Conservation (phyloP, 2,888 invertebrate genomes). For the Cerastoderma edule region DNA sequence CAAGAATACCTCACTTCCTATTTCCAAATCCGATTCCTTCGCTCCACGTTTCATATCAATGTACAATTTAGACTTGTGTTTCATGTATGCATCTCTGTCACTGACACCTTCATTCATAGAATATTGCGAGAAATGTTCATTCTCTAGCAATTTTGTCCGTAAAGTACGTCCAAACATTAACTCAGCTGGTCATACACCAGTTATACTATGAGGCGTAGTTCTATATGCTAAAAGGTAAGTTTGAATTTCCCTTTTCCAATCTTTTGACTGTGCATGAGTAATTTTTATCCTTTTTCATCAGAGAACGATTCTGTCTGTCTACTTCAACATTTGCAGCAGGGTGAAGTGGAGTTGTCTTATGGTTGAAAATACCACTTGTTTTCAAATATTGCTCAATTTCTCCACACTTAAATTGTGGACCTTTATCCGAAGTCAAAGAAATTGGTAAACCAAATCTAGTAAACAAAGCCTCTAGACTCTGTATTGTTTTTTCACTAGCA, state of each 20-base stretch:
- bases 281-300: constrained; percentile 58
- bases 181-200: constrained; percentile 45
- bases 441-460: constrained; percentile 46
- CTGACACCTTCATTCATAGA: constrained; percentile 28
- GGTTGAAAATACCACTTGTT: constrained; percentile 46
- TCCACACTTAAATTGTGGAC: constrained; percentile 47
- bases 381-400: constrained; percentile 42
- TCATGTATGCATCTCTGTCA: constrained; percentile 24
- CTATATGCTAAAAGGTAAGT: constrained; percentile 52
- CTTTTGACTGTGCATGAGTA: constrained; percentile 38
- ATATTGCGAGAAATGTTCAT: background rate
- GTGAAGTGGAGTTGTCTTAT: no score
- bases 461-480: constrained; percentile 49
- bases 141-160: constrained; percentile 46
- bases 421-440: constrained; percentile 56
- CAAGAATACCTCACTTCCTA: constrained; percentile 36
- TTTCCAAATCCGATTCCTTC: constrained; percentile 19
- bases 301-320: constrained; percentile 55
- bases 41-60: constrained; percentile 26
- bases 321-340: no score
- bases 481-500: constrained; percentile 44
- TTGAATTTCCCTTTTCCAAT: constrained; percentile 43
- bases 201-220: constrained; percentile 53
- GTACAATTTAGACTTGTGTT: constrained; percentile 30
- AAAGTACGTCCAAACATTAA: constrained; percentile 47